These are phyloP conservation scores for Conus betulinus DNA, from an alignment of 1,140 invertebrate species.

Conservation along the genomic window DNA sequence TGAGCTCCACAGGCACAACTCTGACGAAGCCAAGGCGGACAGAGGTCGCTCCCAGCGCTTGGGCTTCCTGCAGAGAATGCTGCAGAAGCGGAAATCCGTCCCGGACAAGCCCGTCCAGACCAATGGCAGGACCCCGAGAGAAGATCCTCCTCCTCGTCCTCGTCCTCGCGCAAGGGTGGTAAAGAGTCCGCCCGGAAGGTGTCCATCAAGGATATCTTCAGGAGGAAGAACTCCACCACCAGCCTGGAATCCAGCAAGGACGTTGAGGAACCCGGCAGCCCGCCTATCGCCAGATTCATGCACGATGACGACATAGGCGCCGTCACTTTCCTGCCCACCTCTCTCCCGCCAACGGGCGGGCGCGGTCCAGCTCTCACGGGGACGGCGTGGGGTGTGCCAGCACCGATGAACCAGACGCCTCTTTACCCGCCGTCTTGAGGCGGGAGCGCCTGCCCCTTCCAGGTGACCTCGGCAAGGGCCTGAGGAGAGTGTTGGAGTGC, in stretches of 20 bases:
- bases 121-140: neutral
- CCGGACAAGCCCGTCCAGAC: slow-evolving; percentile 47
- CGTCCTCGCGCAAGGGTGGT: neutral
- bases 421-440: neutral
- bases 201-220: slow-evolving; percentile 63
- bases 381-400: too few species aligned
- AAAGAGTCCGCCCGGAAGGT: slow-evolving; percentile 54
- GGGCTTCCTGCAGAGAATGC: slow-evolving; percentile 64
- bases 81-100: slow-evolving; percentile 59
- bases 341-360: neutral
- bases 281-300: slow-evolving; percentile 65
- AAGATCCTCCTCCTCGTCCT: slow-evolving; percentile 1
- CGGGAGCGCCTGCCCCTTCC: neutral
- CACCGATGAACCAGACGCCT: too few species aligned
- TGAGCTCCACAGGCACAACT: neutral
- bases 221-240: slow-evolving; percentile 54
- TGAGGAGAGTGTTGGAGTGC: slow-evolving; percentile 12
- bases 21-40: slow-evolving; percentile 17
- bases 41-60: slow-evolving; percentile 48
- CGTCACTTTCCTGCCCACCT: slow-evolving; percentile 16
- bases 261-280: slow-evolving; percentile 51
- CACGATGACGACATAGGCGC: slow-evolving; percentile 63
- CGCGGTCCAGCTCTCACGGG: neutral
- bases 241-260: slow-evolving; percentile 38
- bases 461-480: neutral